A percentile compares a stretch with the other conserved stretches of the same genome.
phyloP scores from a whole-genome alignment of 2,888 invertebrate genomes.

The Drosophila engyochracea region DNA sequence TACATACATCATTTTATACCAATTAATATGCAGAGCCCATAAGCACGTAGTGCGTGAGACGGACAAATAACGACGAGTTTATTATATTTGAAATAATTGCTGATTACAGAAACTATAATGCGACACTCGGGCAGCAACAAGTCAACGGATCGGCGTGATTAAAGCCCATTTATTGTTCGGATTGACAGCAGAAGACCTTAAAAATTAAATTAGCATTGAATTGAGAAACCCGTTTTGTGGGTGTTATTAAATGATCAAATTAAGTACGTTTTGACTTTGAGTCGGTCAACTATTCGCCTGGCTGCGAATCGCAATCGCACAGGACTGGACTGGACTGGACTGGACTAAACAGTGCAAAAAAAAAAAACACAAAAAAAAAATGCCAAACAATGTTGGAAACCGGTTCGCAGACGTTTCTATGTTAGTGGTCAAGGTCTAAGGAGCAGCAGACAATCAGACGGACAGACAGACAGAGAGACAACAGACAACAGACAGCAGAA shows the following conservation, averaged over 20 bases:
- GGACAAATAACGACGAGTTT: slow-evolving; percentile 36
- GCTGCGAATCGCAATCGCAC: slow-evolving; percentile 1
- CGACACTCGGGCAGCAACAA: slow-evolving; percentile 51
- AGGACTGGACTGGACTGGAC: slow-evolving; percentile 1
- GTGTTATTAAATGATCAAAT: slow-evolving; percentile 64
- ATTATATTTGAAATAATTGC: slow-evolving; percentile 11
- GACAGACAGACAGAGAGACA: slow-evolving; percentile 12
- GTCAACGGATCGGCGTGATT: slow-evolving; percentile 45
- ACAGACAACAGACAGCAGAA: slow-evolving; percentile 44
- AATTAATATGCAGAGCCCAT: slow-evolving; percentile 63
- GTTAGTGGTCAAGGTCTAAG: slow-evolving; percentile 86
- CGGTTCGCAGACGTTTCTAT: slow-evolving; percentile 70
- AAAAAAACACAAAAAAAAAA: background rate
- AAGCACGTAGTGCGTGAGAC: slow-evolving; percentile 67
- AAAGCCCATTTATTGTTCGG: slow-evolving; percentile 50
- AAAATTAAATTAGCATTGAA: slow-evolving; percentile 32
- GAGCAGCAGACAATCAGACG: slow-evolving; percentile 73
- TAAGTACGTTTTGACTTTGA: slow-evolving; percentile 32
- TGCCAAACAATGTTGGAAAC: slow-evolving; percentile 34
- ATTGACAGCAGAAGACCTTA: slow-evolving; percentile 57
- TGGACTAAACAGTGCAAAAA: background rate
- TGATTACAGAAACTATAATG: slow-evolving; percentile 15
- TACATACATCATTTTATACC: slow-evolving; percentile 49
- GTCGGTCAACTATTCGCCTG: slow-evolving; percentile 39
- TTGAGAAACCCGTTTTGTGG: slow-evolving; percentile 47